phyloP scores from a whole-genome alignment of 2,797 vertebrate genomes.

The Lophotriccus pileatus region DNA sequence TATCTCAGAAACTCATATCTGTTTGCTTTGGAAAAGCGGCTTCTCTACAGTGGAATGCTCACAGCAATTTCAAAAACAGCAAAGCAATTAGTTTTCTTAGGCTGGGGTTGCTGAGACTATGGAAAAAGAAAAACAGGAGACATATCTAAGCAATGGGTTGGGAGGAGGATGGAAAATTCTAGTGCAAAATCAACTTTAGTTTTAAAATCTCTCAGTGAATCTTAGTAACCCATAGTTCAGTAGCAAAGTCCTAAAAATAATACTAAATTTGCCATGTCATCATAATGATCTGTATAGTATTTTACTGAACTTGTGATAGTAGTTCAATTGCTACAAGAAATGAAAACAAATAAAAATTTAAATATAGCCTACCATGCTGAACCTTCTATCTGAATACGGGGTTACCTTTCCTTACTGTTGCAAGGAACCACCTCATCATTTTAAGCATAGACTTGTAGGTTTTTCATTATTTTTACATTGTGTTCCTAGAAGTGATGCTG shows the following conservation, averaged over 20 bases:
- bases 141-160: neutral
- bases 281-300: neutral
- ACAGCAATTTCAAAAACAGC: slow-evolving; percentile 45
- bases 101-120: neutral
- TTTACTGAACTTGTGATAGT: neutral
- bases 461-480: neutral
- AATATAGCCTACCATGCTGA: neutral
- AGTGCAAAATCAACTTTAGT: neutral
- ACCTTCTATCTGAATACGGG: neutral
- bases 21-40: slow-evolving; percentile 53
- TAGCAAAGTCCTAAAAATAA: neutral
- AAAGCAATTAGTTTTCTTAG: slow-evolving; percentile 32
- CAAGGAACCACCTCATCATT: neutral
- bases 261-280: neutral
- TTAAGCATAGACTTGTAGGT: neutral
- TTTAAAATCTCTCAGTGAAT: neutral
- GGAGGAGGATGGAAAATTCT: neutral
- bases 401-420: neutral
- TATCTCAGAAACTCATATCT: slow-evolving; percentile 31
- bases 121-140: neutral
- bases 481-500: neutral
- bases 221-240: neutral
- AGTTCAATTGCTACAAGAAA: neutral
- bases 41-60: slow-evolving; percentile 43
- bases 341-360: neutral